These are phyloP conservation scores for Ptychobarbus kaznakovi DNA, from an alignment of 2,797 vertebrate species.

Conservation along the genomic window DNA sequence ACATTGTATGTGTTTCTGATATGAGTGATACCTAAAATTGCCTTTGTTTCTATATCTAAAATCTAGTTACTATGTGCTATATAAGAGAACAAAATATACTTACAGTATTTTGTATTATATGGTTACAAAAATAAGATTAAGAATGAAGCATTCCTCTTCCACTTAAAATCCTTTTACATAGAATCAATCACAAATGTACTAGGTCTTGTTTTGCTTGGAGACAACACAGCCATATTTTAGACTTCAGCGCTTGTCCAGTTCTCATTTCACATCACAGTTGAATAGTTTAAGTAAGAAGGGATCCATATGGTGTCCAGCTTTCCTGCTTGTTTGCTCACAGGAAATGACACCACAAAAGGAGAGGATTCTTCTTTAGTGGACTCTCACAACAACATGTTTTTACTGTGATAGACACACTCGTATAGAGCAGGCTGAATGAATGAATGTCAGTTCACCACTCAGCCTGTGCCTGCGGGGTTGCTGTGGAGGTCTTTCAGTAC, in stretches of 20 bases:
- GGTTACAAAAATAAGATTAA: not conserved
- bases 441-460: conserved; percentile 17
- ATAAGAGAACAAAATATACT: not conserved
- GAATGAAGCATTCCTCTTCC: not conserved
- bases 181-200: not conserved
- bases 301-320: conserved; percentile 61
- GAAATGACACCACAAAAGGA: conserved; percentile 58
- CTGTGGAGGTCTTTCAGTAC: conserved; percentile 3
- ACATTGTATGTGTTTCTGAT: not conserved
- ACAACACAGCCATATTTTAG: conserved; percentile 14
- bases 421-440: conserved; percentile 7
- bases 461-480: not conserved
- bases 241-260: not conserved
- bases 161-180: not conserved
- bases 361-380: conserved; percentile 59
- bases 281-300: conserved; percentile 47
- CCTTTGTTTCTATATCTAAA: not conserved
- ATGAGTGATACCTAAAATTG: not conserved
- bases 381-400: conserved; percentile 65
- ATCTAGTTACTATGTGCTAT: not conserved
- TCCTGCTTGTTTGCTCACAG: conserved; percentile 52
- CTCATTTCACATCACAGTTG: conserved; percentile 1
- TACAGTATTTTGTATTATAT: not conserved
- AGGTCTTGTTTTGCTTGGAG: not conserved
- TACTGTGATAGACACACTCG: conserved; percentile 64